Percentiles rank a stretch among this genome's conserved stretches.
phyloP scores from a whole-genome alignment of 92 coral and sea anemone genomes.

The Siderastrea radians region DNA sequence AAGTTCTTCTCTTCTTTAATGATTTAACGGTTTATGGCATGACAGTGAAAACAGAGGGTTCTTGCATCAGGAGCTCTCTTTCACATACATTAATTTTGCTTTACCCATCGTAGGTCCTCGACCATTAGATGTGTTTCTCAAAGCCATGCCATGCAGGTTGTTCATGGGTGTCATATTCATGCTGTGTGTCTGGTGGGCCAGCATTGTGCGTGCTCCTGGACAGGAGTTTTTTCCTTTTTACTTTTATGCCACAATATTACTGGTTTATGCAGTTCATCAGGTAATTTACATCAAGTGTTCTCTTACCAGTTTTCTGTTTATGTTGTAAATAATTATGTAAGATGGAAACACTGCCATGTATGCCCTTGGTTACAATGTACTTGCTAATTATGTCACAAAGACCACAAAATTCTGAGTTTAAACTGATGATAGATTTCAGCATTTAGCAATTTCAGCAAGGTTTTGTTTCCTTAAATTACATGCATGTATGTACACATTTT shows the following conservation, averaged over 20 bases:
- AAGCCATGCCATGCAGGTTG: slow-evolving; percentile 87
- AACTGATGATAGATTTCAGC: too few species aligned
- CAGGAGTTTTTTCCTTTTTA: slow-evolving; percentile 81
- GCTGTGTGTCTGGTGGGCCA: slow-evolving; percentile 95
- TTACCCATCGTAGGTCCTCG: slow-evolving; percentile 71
- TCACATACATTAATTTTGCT: background rate
- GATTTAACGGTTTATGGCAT: background rate
- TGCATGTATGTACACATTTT: too few species aligned
- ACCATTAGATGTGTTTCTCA: slow-evolving; percentile 85
- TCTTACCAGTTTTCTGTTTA: background rate
- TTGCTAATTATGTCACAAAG: too few species aligned
- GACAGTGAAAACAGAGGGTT: background rate
- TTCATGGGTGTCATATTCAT: slow-evolving; percentile 84
- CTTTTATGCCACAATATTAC: slow-evolving; percentile 79
- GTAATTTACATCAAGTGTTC: slow-evolving; percentile 22
- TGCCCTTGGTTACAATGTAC: too few species aligned
- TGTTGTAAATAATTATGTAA: too few species aligned
- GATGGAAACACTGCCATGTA: too few species aligned
- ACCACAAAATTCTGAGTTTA: too few species aligned
- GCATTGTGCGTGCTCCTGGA: slow-evolving; percentile 83
- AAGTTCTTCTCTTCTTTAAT: background rate
- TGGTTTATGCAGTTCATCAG: slow-evolving; percentile 94
- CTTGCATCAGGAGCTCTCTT: background rate
- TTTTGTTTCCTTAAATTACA: too few species aligned
- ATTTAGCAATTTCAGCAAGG: too few species aligned